Evolutionary conservation across 1,140 invertebrate species (phyloP).

Genomic region (Lerema accius): DNA sequence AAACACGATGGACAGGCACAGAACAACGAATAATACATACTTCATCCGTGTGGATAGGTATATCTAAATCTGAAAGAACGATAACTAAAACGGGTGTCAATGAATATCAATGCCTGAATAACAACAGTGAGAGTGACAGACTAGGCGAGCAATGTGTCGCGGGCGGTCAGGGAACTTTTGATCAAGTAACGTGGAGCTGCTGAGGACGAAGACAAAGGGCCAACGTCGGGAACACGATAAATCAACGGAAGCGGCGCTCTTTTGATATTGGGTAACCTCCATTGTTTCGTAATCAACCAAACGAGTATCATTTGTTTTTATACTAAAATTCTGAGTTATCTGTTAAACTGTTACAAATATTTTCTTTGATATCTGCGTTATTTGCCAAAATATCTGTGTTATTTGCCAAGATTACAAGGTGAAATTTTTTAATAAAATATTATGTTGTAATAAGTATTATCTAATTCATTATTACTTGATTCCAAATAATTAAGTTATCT

Average conservation of each 20-base stretch:
- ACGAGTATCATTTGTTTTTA: constrained; percentile 21
- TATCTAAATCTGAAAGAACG: no score
- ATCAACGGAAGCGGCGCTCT: constrained; percentile 63
- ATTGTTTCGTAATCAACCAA: constrained; percentile 58
- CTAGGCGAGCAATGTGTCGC: not conserved
- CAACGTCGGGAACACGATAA: constrained; percentile 60
- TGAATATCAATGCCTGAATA: not conserved
- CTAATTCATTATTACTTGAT: no score
- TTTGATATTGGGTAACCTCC: constrained; percentile 54
- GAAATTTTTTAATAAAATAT: no score
- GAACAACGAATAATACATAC: no score
- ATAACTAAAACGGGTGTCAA: not conserved
- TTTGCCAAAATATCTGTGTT: no score
- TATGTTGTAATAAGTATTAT: no score
- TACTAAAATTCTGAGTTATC: constrained; percentile 6
- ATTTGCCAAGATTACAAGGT: no score
- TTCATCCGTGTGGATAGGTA: no score
- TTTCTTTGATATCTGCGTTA: no score
- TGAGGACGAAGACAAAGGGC: constrained; percentile 57
- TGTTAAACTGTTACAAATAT: not conserved
- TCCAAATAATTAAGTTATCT: no score
- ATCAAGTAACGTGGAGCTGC: constrained; percentile 50
- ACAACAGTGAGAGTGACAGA: not conserved
- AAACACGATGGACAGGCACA: no score
- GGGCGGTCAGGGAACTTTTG: constrained; percentile 45